These are phyloP conservation scores for Rhizomys pruinosus DNA, from an alignment of 2,113 vertebrate genomes.

Conservation along the genomic window DNA sequence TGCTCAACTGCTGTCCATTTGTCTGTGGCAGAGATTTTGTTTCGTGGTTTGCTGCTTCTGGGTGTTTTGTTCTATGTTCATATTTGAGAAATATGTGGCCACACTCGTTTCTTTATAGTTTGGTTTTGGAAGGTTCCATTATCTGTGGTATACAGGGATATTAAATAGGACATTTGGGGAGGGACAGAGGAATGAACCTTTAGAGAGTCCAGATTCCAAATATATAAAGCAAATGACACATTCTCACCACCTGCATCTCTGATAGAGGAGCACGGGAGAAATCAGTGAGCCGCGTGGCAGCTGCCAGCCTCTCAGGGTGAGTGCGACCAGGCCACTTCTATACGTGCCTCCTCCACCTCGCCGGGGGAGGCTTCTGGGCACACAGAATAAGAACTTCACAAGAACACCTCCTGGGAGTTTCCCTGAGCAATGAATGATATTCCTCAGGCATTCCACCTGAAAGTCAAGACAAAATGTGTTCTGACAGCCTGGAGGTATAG, in stretches of 20 bases:
- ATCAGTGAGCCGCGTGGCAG: fast-evolving
- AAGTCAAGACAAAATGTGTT: neutral
- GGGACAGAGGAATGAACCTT: neutral
- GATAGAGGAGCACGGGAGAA: neutral
- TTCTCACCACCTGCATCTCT: neutral
- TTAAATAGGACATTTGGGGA: conserved; percentile 52
- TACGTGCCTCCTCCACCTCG: neutral
- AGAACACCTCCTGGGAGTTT: neutral
- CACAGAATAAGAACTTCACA: neutral
- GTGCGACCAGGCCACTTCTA: neutral
- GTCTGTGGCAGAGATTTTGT: neutral
- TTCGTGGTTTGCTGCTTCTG: neutral
- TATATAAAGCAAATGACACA: neutral
- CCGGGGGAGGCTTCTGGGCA: neutral
- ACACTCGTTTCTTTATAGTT: neutral
- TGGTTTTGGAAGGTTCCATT: conserved; percentile 46
- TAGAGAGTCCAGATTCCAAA: conserved; percentile 40
- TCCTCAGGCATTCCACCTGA: neutral
- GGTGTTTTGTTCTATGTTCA: too few species aligned
- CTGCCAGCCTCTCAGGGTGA: fast-evolving
- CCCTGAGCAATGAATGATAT: neutral
- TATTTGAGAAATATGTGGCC: conserved; percentile 13
- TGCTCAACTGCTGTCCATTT: neutral
- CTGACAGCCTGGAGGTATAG: neutral
- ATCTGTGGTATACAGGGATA: neutral